These are phyloP conservation scores for Zapornia atra DNA, from an alignment of 2,113 vertebrate species.

Conservation along the genomic window DNA sequence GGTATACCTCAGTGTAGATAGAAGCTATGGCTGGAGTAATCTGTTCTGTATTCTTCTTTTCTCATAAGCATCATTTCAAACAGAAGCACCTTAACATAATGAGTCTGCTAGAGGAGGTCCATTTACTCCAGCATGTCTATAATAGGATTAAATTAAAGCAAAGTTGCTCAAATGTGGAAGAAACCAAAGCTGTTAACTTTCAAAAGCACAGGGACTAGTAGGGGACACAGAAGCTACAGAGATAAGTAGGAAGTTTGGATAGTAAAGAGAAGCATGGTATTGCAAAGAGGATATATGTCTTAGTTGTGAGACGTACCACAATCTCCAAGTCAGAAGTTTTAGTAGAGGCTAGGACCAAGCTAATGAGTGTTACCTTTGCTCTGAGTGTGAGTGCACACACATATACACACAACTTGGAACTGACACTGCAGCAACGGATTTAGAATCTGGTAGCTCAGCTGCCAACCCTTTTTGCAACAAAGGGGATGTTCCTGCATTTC, in stretches of 20 bases:
- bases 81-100: not conserved
- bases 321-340: not conserved
- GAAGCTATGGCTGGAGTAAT: not conserved
- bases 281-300: not conserved
- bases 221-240: not conserved
- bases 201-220: not conserved
- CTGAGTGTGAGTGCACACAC: fast-evolving
- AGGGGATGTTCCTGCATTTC: not conserved
- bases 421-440: not conserved
- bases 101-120: not conserved
- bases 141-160: not conserved
- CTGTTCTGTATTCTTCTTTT: not conserved
- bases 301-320: not conserved
- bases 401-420: fast-evolving
- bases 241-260: not conserved
- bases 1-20: not conserved
- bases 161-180: not conserved
- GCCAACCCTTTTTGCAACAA: not conserved
- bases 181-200: not conserved
- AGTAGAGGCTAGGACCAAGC: not conserved
- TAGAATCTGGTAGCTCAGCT: not conserved
- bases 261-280: not conserved
- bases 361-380: not conserved
- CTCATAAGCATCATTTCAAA: not conserved
- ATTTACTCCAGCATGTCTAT: not conserved